Conservation (phyloP, 35 echinoderm and acorn worm genomes). For the Holothuria glaberrima region DNA sequence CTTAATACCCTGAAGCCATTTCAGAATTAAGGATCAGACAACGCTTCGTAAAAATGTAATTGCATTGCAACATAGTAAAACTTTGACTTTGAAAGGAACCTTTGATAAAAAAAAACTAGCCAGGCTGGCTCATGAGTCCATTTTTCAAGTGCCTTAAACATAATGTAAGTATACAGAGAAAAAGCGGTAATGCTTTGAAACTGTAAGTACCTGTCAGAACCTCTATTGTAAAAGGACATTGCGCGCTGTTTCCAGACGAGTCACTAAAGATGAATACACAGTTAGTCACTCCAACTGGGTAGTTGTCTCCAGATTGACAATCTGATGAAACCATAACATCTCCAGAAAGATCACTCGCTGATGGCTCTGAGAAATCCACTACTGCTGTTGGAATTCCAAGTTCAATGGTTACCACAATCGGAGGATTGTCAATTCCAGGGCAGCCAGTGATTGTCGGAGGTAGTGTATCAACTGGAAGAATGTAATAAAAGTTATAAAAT, state of each 20-base stretch:
- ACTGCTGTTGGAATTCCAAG: not conserved
- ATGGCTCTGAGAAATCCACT: not conserved
- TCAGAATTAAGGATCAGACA: too few relatives aligned
- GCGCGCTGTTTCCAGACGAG: not conserved
- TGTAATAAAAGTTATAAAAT: not conserved
- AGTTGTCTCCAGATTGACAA: not conserved
- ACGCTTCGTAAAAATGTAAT: too few relatives aligned
- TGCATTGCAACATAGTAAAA: too few relatives aligned
- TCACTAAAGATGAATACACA: not conserved
- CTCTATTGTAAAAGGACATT: constrained; percentile 7
- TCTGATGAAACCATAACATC: not conserved
- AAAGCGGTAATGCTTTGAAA: too few relatives aligned
- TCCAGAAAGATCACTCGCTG: not conserved
- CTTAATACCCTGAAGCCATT: too few relatives aligned
- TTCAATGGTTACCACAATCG: not conserved
- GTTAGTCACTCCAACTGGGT: not conserved
- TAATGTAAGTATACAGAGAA: too few relatives aligned
- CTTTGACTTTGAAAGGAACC: too few relatives aligned
- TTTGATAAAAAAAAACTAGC: too few relatives aligned
- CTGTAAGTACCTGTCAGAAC: not conserved
- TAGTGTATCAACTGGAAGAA: not conserved
- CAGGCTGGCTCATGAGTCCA: too few relatives aligned
- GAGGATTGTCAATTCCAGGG: not conserved
- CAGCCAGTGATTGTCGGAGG: not conserved
- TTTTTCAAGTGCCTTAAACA: too few relatives aligned